Base-by-base conservation (phyloP, 2,113 vertebrate species). In the Laterallus jamaicensis region DNA sequence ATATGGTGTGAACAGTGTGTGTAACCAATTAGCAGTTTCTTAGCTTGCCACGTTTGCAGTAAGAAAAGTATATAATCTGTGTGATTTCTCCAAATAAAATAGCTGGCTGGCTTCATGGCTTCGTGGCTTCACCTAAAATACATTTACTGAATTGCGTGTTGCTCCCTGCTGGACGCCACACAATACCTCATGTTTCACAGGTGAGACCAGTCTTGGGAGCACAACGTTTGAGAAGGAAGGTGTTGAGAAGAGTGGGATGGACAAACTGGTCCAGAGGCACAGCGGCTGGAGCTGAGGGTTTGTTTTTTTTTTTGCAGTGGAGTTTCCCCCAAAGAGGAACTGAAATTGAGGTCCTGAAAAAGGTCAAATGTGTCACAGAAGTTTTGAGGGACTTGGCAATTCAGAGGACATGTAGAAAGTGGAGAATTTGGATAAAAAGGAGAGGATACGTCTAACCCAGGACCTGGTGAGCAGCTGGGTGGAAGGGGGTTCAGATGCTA, bases 181-280 rank as follows among this genome's bases (percentile, higher is more conserved):
- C 35, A 35, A 35, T 50, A 29, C 28, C 86, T 83, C 50, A 20
- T 67, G 71, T 86, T 69, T 93, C 7, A 1, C 82, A 77, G 69
- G 24, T 70, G 60, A 50, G 20, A 66, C 42, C 58, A 77, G 55
- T 62, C 37, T 69, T 26, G 39, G 56, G 35, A 78, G 32, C 32
- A 82, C 24, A 15, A 18, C 12, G 35, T 63, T 89, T 91, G 20
- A 68, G 66, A 86, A 64, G 60, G 42, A 37, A 39, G 5, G 4
- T 24, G 12, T 52, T 75, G 49, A 75, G 60, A 91, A 50, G 11
- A 81, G 66, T 1, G 0, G 64, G 42, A 95, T 84, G 60, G 52
- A 80, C 56, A 78, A 71, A 69, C 22, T 0, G 0, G 32, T 56
- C 35, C 22, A 39, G 42, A 39, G 42, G 35, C 1, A 0, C 56